These are phyloP conservation scores for Coptotermes formosanus DNA, from an alignment of 1,140 invertebrate genomes.

Conservation along the genomic window DNA sequence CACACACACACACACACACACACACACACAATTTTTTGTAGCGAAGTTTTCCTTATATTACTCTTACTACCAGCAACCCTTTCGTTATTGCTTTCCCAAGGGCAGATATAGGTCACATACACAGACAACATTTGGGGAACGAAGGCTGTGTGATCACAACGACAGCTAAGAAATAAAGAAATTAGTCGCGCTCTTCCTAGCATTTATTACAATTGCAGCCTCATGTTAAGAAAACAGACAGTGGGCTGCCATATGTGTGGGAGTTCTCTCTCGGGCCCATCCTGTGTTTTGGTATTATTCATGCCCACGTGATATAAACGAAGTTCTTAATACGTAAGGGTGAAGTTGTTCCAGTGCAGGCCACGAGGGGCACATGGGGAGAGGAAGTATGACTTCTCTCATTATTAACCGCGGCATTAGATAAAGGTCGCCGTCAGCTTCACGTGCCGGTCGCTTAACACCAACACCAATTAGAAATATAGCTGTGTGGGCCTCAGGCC, in stretches of 20 bases:
- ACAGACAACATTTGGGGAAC: constrained; percentile 6
- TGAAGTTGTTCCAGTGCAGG: too few relatives aligned
- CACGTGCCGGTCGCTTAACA: too few relatives aligned
- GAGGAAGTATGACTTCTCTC: too few relatives aligned
- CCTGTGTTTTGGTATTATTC: too few relatives aligned
- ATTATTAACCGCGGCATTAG: too few relatives aligned
- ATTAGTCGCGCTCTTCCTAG: background rate
- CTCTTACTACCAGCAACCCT: background rate
- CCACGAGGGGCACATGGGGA: too few relatives aligned
- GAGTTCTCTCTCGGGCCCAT: background rate
- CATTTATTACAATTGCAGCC: background rate
- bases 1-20: too few relatives aligned
- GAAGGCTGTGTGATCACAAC: background rate
- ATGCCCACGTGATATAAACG: too few relatives aligned
- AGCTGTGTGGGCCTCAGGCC: too few relatives aligned
- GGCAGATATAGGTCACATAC: constrained; percentile 4
- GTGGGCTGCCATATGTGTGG: background rate
- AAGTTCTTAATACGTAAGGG: too few relatives aligned
- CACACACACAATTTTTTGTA: background rate
- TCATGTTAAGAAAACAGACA: background rate
- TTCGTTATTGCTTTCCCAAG: constrained; percentile 1
- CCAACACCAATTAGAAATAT: too few relatives aligned
- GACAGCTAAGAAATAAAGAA: background rate
- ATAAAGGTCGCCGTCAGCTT: too few relatives aligned
- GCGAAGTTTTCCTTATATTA: background rate